A percentile compares a stretch with the other conserved stretches of the same genome.
phyloP scores from a whole-genome alignment of 2,113 vertebrate species.

The Rhinoderma darwinii region DNA sequence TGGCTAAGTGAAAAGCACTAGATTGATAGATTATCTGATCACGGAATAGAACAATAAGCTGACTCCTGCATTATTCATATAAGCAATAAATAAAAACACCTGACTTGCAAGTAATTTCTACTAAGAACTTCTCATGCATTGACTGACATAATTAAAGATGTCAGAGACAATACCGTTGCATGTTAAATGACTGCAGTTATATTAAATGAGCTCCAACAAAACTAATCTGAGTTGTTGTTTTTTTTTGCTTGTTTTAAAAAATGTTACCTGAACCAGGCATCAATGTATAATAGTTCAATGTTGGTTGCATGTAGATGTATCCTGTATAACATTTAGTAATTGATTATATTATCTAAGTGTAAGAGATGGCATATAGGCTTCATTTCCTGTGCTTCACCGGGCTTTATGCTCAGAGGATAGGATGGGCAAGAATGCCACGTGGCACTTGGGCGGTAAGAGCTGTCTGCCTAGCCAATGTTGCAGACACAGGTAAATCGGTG shows the following conservation, averaged over 20 bases:
- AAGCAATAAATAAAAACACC: slow-evolving; percentile 37
- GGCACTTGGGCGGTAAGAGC: too few relatives aligned
- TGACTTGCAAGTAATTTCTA: slow-evolving; percentile 23
- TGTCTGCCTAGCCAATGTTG: too few relatives aligned
- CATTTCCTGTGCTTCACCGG: too few relatives aligned
- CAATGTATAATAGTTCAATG: not conserved
- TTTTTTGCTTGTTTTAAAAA: not conserved
- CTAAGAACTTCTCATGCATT: slow-evolving; percentile 39
- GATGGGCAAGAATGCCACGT: too few relatives aligned
- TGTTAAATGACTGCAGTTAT: slow-evolving; percentile 2
- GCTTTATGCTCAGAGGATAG: too few relatives aligned
- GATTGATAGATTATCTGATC: slow-evolving; percentile 35
- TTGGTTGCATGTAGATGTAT: not conserved
- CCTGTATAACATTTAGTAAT: not conserved
- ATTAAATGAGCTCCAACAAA: not conserved
- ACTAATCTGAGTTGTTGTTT: too few relatives aligned
- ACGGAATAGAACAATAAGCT: slow-evolving; percentile 27
- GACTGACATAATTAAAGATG: slow-evolving; percentile 42
- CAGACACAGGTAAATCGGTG: too few relatives aligned
- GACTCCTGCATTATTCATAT: slow-evolving; percentile 33
- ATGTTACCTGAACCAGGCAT: not conserved
- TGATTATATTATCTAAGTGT: too few relatives aligned
- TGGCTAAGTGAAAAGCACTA: slow-evolving; percentile 17
- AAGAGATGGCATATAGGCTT: too few relatives aligned
- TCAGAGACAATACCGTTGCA: not conserved